Evolutionary conservation across 2,797 vertebrate genomes (phyloP).

Genomic region (Morelia viridis): DNA sequence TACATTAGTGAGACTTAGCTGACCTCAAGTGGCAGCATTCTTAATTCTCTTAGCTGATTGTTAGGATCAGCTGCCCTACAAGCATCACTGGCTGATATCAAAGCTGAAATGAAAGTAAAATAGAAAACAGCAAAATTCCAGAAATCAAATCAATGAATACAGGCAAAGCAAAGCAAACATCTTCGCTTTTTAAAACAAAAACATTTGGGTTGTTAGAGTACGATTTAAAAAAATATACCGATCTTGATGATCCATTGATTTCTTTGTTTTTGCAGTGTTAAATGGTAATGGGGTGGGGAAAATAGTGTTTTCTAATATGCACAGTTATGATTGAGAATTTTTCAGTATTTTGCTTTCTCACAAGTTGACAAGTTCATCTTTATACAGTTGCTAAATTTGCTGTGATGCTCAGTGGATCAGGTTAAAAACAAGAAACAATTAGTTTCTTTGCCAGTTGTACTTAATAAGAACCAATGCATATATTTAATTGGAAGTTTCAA

Average conservation of each 20-base stretch:
- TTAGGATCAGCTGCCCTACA: slow-evolving; percentile 29
- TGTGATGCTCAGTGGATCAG: slow-evolving; percentile 15
- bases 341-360: slow-evolving; percentile 60
- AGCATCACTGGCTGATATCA: slow-evolving; percentile 47
- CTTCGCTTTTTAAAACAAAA: slow-evolving; percentile 44
- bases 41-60: background rate
- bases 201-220: slow-evolving; percentile 12
- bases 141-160: slow-evolving; percentile 18
- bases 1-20: background rate
- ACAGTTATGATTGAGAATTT: slow-evolving; percentile 63
- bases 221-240: slow-evolving; percentile 32
- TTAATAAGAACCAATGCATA: slow-evolving; percentile 13
- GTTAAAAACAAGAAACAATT: slow-evolving; percentile 22
- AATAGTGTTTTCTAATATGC: slow-evolving; percentile 43
- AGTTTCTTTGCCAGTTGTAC: slow-evolving; percentile 7
- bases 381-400: slow-evolving; percentile 55
- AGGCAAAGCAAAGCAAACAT: slow-evolving; percentile 10
- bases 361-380: slow-evolving; percentile 50
- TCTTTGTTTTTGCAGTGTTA: slow-evolving; percentile 66
- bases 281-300: slow-evolving; percentile 5
- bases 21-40: slow-evolving; percentile 30
- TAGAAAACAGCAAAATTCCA: slow-evolving; percentile 48
- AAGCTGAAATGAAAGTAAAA: slow-evolving; percentile 62
- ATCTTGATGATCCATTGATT: slow-evolving; percentile 37
- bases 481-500: background rate